These are phyloP conservation scores for Cephus cinctus DNA, from an alignment of 1,140 invertebrate species.

Conservation along the genomic window DNA sequence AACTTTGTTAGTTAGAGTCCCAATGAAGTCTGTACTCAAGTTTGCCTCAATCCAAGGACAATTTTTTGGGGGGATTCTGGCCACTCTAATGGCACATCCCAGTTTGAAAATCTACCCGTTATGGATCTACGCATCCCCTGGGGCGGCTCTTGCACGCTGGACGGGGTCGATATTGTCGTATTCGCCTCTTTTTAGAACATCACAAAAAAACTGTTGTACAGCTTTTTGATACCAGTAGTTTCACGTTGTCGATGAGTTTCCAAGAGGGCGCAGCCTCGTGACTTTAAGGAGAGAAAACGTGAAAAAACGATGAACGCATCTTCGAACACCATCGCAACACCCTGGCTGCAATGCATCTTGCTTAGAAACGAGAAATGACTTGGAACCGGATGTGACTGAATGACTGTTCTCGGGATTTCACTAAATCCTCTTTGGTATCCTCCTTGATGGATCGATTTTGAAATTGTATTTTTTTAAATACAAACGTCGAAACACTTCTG, in stretches of 20 bases:
- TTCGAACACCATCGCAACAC: conserved; percentile 52
- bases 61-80: no score
- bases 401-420: no score
- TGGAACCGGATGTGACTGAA: no score
- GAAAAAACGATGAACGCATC: conserved; percentile 54
- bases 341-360: conserved; percentile 52
- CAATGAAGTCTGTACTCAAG: no score
- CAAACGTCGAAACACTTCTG: background rate
- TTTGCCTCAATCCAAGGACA: no score
- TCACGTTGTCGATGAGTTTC: conserved; percentile 77
- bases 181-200: conserved; percentile 67
- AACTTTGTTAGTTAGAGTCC: no score
- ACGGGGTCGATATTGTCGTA: background rate
- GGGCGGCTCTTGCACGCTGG: background rate
- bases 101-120: no score
- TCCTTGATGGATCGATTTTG: background rate
- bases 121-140: no score
- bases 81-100: no score
- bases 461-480: background rate
- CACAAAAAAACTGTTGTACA: conserved; percentile 82
- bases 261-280: conserved; percentile 62
- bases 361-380: no score
- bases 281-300: conserved; percentile 52
- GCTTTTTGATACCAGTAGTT: conserved; percentile 78
- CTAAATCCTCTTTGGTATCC: no score